These are phyloP conservation scores for Nysson spinosus DNA, from an alignment of 2,888 invertebrate genomes.

Conservation along the genomic window DNA sequence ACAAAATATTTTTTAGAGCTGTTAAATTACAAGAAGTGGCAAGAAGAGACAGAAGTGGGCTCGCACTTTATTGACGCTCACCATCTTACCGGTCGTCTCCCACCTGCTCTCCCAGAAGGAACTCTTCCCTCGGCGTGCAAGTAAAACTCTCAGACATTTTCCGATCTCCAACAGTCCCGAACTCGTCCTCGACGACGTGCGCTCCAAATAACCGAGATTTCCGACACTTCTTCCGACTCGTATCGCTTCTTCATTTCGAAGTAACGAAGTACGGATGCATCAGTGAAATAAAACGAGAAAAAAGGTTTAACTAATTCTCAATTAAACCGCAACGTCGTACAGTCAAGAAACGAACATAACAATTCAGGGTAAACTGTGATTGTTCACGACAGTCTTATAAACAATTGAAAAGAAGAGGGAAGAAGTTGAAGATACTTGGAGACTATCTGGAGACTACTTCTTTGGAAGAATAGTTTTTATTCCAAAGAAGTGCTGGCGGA, in stretches of 20 bases:
- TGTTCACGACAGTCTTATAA: too few relatives aligned
- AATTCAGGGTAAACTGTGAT: background rate
- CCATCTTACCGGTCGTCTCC: constrained; percentile 51
- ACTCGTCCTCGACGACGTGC: constrained; percentile 68
- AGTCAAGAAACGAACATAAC: too few relatives aligned
- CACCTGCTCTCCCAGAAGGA: constrained; percentile 51
- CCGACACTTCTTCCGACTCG: background rate
- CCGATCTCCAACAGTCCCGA: constrained; percentile 74
- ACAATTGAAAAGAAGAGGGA: too few relatives aligned
- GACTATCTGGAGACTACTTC: background rate
- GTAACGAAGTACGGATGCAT: too few relatives aligned
- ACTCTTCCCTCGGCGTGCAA: constrained; percentile 61
- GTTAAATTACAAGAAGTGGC: background rate
- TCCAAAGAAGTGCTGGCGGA: constrained; percentile 10
- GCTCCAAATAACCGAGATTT: constrained; percentile 20
- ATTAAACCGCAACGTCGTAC: too few relatives aligned
- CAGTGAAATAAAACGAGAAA: too few relatives aligned
- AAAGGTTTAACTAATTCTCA: too few relatives aligned
- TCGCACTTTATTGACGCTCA: constrained; percentile 47
- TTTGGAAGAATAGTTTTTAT: background rate
- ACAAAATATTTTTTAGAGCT: too few relatives aligned
- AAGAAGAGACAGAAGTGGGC: constrained; percentile 16
- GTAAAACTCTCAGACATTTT: constrained; percentile 75
- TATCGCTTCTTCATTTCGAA: background rate
- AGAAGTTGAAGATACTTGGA: too few relatives aligned